Evolutionary conservation across 2,888 invertebrate genomes (phyloP), one percentile per base, ranked within the genome.

Genomic region (Drosophila colorata): DNA sequence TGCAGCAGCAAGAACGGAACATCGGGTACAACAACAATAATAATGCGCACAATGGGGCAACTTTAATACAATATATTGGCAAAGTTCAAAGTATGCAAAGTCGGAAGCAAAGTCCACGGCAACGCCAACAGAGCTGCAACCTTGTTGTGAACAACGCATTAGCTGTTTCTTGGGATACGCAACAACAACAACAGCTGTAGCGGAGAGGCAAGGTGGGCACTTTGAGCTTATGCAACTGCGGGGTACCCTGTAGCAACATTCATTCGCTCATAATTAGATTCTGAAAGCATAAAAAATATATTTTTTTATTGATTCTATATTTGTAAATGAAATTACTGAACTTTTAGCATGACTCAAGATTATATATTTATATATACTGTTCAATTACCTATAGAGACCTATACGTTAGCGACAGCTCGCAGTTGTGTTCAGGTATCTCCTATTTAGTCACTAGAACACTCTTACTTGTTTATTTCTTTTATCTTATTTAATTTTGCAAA

Each of bases 41-140:
- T 48, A 53, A 46, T 38, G 47, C 47, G 46, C 33, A 59, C 65
- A 31, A 41, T 44, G 33, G 38, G 25, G 25, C 43, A 67, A 68
- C 68, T 77, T 68, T 68, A 58, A 73, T 65, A 47, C 47, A 69
- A 69, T 60, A 57, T 60, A 84, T 78, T 69, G 78, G 52, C 55
- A 87, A 87, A 81, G 85, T 84, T 82, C 71, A 71, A 71, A 84
- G 80, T 64, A 84, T 87, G 78, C 76, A 71, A 81, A 84, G 75
- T 78, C 73, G 58, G 53, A 74, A 58, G 65, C 60, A 37, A 28
- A 55, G 52, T 58, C 59, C 53, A 61, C 47, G 57, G 57, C 64
- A 65, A 20, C 48, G 48, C 44, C 37, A 46, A 64, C 63, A 61
- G 61, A 52, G 49, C 49, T n/a, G 61, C 48, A 84, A 49, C 49